Evolutionary conservation across 2,797 vertebrate species (phyloP).

Genomic region (Etheostoma perlongum): DNA sequence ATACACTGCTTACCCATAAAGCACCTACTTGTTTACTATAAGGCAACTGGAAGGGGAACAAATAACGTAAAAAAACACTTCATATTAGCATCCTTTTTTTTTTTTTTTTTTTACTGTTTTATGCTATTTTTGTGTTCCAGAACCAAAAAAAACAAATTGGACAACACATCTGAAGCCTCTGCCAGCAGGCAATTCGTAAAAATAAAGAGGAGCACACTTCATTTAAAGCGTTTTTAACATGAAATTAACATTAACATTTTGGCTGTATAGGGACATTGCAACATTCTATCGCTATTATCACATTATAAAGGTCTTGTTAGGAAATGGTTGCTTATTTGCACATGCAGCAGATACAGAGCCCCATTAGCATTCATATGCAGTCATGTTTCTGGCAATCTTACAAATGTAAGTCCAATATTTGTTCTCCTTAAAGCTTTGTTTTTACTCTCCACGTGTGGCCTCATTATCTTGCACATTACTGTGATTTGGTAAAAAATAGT

Average conservation of each 20-base stretch:
- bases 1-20: conserved; percentile 24
- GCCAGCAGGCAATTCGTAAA: neutral
- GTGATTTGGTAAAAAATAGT: neutral
- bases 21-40: conserved; percentile 15
- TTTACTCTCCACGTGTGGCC: neutral
- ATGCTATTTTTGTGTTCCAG: neutral
- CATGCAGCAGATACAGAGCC: neutral
- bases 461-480: neutral
- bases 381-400: neutral
- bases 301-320: neutral
- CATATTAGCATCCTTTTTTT: neutral
- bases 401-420: neutral
- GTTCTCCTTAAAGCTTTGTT: neutral
- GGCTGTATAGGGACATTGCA: neutral
- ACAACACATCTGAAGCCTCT: neutral
- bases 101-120: neutral
- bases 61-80: neutral
- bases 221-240: neutral
- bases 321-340: neutral
- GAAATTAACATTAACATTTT: neutral
- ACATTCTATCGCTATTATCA: neutral
- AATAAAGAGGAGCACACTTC: neutral
- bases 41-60: neutral
- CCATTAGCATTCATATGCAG: neutral
- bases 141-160: neutral